Base-by-base conservation (phyloP, 2,797 vertebrate genomes). In the Onychomys torridus region DNA sequence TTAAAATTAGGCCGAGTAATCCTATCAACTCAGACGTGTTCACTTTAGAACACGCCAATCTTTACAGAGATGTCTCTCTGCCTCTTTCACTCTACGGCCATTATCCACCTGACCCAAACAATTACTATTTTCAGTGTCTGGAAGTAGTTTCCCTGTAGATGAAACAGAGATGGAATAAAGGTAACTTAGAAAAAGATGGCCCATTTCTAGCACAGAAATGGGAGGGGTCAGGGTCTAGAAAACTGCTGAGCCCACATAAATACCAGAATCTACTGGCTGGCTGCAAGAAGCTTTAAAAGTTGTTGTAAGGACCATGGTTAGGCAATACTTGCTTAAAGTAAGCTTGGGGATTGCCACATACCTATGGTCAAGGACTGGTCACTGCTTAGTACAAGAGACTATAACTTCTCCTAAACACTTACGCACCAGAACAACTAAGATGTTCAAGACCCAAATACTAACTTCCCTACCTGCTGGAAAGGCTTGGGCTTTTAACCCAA, bases 341-440 rank as follows among this genome's bases (percentile, higher is more conserved):
- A 79, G 76, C 63, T 83, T 76, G 69, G 71, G 16, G 90, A 75
- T 65, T 92, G 79, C 46, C 78, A 93, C 67, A 93, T 71, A 71
- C 40, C 46, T 63, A 32, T 4, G 21, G 43, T 32, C 89, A 96
- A 90, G 61, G 55, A 87, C 27, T 40, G 34, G 86, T 93, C 52
- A 43, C 2, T 86, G 17, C 52, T 55, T 84, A 59, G 13, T 76
- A 84, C 37, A 63, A 95, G 14, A 46, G 52, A 89, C 49, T 67
- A 19, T 43, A 91, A 96, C 91, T 96, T 97, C 71, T 96, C 83
- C 65, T 91, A 93, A 96, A 90, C 78, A 65, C 55, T 87, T 55
- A 52, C 55, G 19, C 46, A 88, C 37, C n/a, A 55, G 55, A 75
- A 86, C 37, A 95, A 93, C 13, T 29, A 73, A 78, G 55, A 92